Evolutionary conservation across 2,888 invertebrate genomes (phyloP).

Genomic region (Xestia rhomboidea): DNA sequence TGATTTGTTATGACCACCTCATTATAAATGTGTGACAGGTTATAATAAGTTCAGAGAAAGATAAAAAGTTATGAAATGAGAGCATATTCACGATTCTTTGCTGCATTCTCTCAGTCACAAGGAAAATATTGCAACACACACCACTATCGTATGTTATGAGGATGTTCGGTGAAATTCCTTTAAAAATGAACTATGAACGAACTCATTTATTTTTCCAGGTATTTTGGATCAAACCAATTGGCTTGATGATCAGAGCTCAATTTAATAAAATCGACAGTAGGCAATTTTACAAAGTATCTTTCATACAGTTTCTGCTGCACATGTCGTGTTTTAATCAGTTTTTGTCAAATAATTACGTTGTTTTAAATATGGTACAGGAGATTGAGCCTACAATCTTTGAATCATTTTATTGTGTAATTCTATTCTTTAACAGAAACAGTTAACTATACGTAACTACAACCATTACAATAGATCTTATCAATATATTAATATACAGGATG

Average conservation of each 20-base stretch:
- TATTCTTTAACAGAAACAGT: background rate
- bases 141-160: background rate
- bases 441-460: background rate
- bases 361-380: background rate
- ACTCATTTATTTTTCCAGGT: background rate
- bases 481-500: background rate
- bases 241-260: background rate
- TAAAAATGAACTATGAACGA: background rate
- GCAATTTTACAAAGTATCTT: background rate
- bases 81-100: constrained; percentile 13
- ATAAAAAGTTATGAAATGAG: constrained; percentile 35
- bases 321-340: background rate
- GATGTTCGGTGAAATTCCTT: background rate
- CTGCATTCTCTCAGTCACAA: constrained; percentile 9
- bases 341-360: background rate
- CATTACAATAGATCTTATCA: constrained; percentile 9
- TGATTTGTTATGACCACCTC: constrained; percentile 68
- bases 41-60: constrained; percentile 48
- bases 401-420: background rate
- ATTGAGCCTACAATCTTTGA: background rate
- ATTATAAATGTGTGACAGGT: constrained; percentile 64
- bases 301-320: background rate
- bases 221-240: background rate
- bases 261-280: background rate
- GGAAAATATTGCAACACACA: background rate